These are phyloP conservation scores for Lutraria lutraria DNA, from an alignment of 2,888 invertebrate species.

Conservation along the genomic window DNA sequence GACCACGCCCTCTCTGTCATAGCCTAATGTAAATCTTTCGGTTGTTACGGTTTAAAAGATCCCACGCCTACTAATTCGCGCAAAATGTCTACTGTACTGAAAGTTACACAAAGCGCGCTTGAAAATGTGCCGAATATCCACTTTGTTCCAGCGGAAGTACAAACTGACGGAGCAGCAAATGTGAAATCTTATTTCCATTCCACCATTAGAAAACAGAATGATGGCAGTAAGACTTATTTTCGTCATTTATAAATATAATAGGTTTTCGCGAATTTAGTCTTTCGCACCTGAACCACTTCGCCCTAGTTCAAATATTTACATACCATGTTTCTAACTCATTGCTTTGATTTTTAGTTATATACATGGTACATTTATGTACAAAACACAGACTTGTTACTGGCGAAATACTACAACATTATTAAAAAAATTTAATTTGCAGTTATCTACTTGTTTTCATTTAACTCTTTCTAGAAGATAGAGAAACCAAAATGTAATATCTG, in stretches of 20 bases:
- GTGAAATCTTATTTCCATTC: slow-evolving; percentile 75
- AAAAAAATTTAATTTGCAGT: too few relatives aligned
- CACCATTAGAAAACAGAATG: slow-evolving; percentile 56
- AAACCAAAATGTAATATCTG: too few relatives aligned
- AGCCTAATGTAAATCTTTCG: too few relatives aligned
- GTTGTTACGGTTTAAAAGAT: too few relatives aligned
- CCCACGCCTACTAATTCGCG: not conserved
- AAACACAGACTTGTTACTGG: too few relatives aligned
- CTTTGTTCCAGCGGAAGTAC: slow-evolving; percentile 76
- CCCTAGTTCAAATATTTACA: not conserved
- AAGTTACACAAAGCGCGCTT: not conserved
- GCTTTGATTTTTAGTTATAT: not conserved
- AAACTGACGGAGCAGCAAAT: slow-evolving; percentile 75
- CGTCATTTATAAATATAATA: slow-evolving; percentile 16
- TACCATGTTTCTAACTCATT: not conserved
- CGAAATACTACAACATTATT: too few relatives aligned
- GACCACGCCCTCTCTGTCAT: too few relatives aligned
- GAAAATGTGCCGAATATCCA: slow-evolving; percentile 67
- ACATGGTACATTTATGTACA: too few relatives aligned
- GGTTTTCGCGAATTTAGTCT: slow-evolving; percentile 26
- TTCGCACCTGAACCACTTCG: not conserved
- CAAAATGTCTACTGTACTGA: slow-evolving; percentile 42
- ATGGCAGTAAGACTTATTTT: slow-evolving; percentile 42
- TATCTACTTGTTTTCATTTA: too few relatives aligned
- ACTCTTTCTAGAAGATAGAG: too few relatives aligned